Evolutionary conservation across 2,888 invertebrate species (phyloP).

Genomic region (Epicampocera succincta): DNA sequence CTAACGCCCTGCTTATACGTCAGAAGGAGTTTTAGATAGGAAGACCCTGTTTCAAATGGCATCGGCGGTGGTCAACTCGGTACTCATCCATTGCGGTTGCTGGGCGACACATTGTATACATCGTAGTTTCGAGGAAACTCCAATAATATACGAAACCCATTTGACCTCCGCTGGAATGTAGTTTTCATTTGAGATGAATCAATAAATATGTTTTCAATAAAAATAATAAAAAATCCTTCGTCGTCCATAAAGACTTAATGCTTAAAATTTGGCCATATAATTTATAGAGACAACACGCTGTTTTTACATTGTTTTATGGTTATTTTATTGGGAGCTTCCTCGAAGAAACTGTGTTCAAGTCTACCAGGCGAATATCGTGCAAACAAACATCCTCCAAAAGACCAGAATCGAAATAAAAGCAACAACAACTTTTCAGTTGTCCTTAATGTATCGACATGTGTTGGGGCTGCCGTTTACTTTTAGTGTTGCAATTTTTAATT

Average conservation of each 20-base stretch:
- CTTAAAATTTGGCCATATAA: conserved; percentile 71
- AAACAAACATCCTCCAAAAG: conserved; percentile 15
- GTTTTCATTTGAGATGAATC: neutral
- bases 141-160: neutral
- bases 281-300: conserved; percentile 66
- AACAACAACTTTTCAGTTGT: conserved; percentile 44
- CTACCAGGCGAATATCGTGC: conserved; percentile 6
- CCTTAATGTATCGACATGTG: conserved; percentile 66
- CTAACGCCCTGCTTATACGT: too few relatives aligned
- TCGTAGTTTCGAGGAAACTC: too few relatives aligned
- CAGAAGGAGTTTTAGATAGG: too few relatives aligned
- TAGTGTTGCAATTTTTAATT: conserved; percentile 39
- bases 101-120: too few relatives aligned
- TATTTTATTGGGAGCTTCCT: conserved; percentile 75
- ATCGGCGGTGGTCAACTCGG: too few relatives aligned
- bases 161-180: neutral
- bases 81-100: too few relatives aligned
- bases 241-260: conserved; percentile 56
- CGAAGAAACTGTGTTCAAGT: conserved; percentile 67
- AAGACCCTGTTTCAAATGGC: too few relatives aligned
- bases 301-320: conserved; percentile 71
- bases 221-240: conserved; percentile 7
- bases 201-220: conserved; percentile 43
- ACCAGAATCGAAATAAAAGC: neutral
- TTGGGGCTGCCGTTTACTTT: conserved; percentile 60